Evolutionary conservation across 2,113 vertebrate genomes (phyloP), one percentile per base, ranked within the genome.

Genomic region (Limanda limanda): DNA sequence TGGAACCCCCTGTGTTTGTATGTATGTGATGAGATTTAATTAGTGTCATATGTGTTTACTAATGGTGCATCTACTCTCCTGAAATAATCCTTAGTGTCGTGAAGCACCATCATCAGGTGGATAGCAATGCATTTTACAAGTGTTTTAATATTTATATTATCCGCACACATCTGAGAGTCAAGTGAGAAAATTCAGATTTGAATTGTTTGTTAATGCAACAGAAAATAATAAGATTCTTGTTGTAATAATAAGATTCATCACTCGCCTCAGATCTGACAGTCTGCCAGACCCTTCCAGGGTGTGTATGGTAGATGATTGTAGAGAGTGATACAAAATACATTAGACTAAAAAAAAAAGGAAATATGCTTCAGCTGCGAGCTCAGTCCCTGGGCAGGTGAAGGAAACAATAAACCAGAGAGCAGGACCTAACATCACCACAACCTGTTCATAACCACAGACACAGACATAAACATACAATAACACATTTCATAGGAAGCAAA

Each of bases 101-200:
- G 11, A 42, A 18, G 45, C 45, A 48, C 13, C 45, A 48, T 18
- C 1, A 17, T 18, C 45, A 18, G 45, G 45, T 48, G 5, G 45
- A 48, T 18, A 7, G 15, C 4, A 48, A 48, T 48, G 45, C 45
- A 48, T 48, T 45, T 45, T 18, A 18, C 20, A 21, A 45, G 20
- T n/a, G 18, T 40, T 64, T 69, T 25, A 12, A 56, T 78, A 64
- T 74, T 66, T 69, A 69, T 45, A 23, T 12, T 40, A 58, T 65
- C 65, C 24, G 51, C 14, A 69, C 10, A 37, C 45, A 56, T 20
- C 23, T 13, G 23, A 47, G 47, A 74, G 66, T 55, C 12, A 8
- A 55, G 52, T 23, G 9, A 55, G 52, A 23, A 10, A 55, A 23
- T 3, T 12, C 21, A 54, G 2, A 9, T 21, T 20, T 56, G 54